Evolutionary conservation across 1,140 invertebrate genomes (phyloP), one percentile per base, ranked within the genome.

Genomic region (Theocolax elegans): DNA sequence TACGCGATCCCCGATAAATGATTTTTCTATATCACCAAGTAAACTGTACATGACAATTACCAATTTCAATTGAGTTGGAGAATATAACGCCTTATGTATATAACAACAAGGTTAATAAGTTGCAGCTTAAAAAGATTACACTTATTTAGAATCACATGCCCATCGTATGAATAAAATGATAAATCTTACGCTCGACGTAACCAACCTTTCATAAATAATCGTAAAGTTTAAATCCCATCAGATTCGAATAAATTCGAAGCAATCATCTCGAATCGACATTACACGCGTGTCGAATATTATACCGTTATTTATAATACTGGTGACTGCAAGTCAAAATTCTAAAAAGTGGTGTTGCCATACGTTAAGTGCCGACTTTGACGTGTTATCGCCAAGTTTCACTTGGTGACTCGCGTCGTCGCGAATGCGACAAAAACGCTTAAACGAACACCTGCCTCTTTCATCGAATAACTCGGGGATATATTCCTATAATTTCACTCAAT

Each of bases 31-130:
- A 40, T 69, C 60, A 72, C 73, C 69, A 72, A 80, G 75, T 49
- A 60, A 51, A 40, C 23, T 40, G 13, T n/a, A 15, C 54, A 19
- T 51, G 27, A 46, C n/a, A n/a, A 54, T 69, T 54, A 69, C 29
- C 35, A 56, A 7, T 69, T 62, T 31, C 54, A 31, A n/a, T n/a
- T n/a, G n/a, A n/a, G n/a, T n/a, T 46, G 59, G 59, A 62, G 77
- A 53, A 79, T 81, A 78, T 85, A 85, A 86, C 80, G 75, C 75
- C 85, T 86, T 86, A 86, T 86, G 79, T 83, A 86, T 85, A 86
- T 86, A 86, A 85, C 83, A 86, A 86, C 84, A 86, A 85, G 79
- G 80, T 83, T 81, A 82, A 86, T 81, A 79, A n/a, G 75, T 81
- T 81, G 84, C 79, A 80, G 78, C 77, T 85, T 81, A 80, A 81